These are phyloP conservation scores for Pterocles burchelli DNA, from an alignment of 2,113 vertebrate species.

Conservation along the genomic window DNA sequence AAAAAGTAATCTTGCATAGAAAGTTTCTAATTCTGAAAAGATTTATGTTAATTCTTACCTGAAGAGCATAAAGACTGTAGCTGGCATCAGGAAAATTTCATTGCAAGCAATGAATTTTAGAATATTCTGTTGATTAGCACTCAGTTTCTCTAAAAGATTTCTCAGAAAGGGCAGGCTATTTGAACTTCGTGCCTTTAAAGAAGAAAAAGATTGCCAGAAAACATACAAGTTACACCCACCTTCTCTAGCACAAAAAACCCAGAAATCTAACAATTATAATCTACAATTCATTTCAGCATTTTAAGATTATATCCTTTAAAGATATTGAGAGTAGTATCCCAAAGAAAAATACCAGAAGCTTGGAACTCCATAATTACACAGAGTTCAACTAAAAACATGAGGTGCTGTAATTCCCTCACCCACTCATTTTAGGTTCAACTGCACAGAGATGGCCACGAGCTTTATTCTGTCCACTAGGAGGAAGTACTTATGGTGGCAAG, in stretches of 20 bases:
- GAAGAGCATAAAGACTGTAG: constrained; percentile 97
- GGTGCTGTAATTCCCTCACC: not conserved
- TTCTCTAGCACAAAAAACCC: not conserved
- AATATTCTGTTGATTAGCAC: constrained; percentile 96
- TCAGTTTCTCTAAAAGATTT: constrained; percentile 90
- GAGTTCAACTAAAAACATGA: not conserved
- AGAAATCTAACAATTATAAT: not conserved
- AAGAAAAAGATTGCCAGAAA: constrained; percentile 34
- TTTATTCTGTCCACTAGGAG: not conserved
- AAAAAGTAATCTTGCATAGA: not conserved
- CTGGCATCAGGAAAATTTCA: constrained; percentile 99
- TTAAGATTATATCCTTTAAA: not conserved
- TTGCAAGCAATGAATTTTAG: constrained; percentile 98
- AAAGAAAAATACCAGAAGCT: not conserved
- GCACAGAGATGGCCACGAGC: accelerated
- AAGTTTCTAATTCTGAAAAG: not conserved
- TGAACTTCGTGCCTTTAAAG: constrained; percentile 85
- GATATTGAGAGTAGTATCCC: not conserved
- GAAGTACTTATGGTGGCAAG: not conserved
- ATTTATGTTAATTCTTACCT: constrained; percentile 79
- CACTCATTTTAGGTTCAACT: not conserved
- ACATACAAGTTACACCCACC: not conserved
- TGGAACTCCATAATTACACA: not conserved
- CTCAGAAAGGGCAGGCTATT: constrained; percentile 89
- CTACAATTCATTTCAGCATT: not conserved